Percentiles rank a stretch among this genome's conserved stretches.
Evolutionary conservation across 2,797 vertebrate species (phyloP).

Genomic region (Lagocephalus sceleratus): DNA sequence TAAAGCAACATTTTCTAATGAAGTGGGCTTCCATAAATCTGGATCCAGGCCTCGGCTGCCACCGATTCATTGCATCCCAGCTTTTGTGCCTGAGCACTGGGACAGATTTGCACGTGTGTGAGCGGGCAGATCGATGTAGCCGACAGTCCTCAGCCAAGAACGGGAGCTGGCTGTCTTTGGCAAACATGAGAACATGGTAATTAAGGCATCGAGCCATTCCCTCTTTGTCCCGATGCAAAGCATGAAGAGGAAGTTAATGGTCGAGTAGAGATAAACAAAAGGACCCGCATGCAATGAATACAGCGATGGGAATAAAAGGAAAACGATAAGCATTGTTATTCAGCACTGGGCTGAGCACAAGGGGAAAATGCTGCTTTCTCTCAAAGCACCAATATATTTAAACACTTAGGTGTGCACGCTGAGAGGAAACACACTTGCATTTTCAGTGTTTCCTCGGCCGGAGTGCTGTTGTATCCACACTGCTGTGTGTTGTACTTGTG

Average conservation of each 20-base stretch:
- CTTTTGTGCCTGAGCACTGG: constrained; percentile 6
- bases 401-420: constrained; percentile 7
- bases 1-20: constrained; percentile 3
- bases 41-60: not conserved
- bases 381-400: constrained; percentile 21
- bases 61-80: not conserved
- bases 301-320: constrained; percentile 39
- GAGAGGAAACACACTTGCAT: constrained; percentile 8
- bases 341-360: constrained; percentile 4
- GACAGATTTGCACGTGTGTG: constrained; percentile 38
- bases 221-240: constrained; percentile 57
- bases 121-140: constrained; percentile 45
- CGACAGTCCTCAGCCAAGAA: constrained; percentile 44
- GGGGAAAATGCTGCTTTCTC: constrained; percentile 16
- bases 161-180: constrained; percentile 25
- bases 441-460: constrained; percentile 2
- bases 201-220: constrained; percentile 57
- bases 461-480: too few relatives aligned
- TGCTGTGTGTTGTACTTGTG: not conserved
- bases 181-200: constrained; percentile 54
- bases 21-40: constrained; percentile 5
- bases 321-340: constrained; percentile 44
- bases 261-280: constrained; percentile 49
- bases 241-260: constrained; percentile 55
- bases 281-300: constrained; percentile 47